A percentile compares a stretch with the other conserved stretches of the same genome.
phyloP scores from a whole-genome alignment of 1,140 invertebrate genomes.

The Dinothrombium tinctorium region DNA sequence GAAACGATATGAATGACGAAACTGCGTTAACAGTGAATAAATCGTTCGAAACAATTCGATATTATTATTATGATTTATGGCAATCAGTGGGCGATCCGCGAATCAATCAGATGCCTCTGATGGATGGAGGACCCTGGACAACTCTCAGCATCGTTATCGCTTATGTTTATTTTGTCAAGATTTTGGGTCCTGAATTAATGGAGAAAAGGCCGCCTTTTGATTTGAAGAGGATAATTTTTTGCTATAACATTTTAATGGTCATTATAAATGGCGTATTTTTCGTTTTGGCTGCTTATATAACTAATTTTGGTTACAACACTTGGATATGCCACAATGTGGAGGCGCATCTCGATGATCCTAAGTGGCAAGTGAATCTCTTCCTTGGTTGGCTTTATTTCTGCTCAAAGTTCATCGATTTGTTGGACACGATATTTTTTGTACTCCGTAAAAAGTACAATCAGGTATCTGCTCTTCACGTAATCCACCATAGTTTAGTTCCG shows the following conservation, averaged over 20 bases:
- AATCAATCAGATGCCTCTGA: slow-evolving; percentile 42
- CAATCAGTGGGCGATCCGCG: slow-evolving; percentile 37
- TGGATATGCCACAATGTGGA: slow-evolving; percentile 3
- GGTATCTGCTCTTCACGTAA: slow-evolving; percentile 71
- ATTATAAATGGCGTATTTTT: slow-evolving; percentile 20
- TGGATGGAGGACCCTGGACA: slow-evolving; percentile 6
- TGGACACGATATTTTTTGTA: slow-evolving; percentile 40
- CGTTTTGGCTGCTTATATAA: slow-evolving; percentile 49
- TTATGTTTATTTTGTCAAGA: slow-evolving; percentile 7
- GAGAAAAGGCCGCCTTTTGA: slow-evolving; percentile 5
- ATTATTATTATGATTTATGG: slow-evolving; percentile 11
- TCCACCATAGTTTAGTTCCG: slow-evolving; percentile 83
- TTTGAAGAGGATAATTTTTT: slow-evolving; percentile 2
- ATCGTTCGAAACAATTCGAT: no score
- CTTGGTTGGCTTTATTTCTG: slow-evolving; percentile 23
- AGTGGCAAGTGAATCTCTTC: background rate
- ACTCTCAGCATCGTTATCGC: background rate
- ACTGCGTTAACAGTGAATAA: no score
- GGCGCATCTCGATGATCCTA: slow-evolving; percentile 9
- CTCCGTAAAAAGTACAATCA: slow-evolving; percentile 73
- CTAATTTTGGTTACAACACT: slow-evolving; percentile 12
- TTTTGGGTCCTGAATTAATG: slow-evolving; percentile 4
- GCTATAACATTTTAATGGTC: slow-evolving; percentile 29
- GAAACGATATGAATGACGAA: no score
- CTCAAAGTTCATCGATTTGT: slow-evolving; percentile 18